phyloP scores from a whole-genome alignment of 2,113 vertebrate species.

The Peromyscus californicus region DNA sequence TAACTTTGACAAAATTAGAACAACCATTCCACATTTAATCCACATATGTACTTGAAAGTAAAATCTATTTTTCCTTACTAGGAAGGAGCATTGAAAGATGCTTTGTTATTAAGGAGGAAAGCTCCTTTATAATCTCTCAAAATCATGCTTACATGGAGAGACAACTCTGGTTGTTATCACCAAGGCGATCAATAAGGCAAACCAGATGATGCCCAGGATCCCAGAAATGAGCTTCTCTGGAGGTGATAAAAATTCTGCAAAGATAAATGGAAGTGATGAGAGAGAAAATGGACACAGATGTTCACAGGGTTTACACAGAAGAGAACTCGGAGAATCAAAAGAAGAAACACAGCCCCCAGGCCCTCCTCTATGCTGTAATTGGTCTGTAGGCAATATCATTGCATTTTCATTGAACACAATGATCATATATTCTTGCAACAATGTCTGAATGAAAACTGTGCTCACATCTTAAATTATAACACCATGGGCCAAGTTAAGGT shows the following conservation, averaged over 20 bases:
- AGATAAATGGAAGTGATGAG: not conserved
- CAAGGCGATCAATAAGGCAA: not conserved
- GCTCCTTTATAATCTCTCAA: not conserved
- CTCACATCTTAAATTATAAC: not conserved
- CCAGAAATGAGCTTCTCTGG: constrained; percentile 30
- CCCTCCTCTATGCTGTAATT: too few relatives aligned
- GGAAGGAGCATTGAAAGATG: not conserved
- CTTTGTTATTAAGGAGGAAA: not conserved
- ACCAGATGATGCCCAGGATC: not conserved
- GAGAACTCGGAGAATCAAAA: not conserved
- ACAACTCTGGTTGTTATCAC: not conserved
- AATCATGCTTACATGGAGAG: constrained; percentile 1
- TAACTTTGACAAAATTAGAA: not conserved
- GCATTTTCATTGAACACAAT: not conserved
- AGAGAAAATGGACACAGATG: not conserved
- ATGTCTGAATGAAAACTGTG: not conserved
- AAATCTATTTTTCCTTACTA: not conserved
- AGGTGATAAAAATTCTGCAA: not conserved
- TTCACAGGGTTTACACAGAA: not conserved
- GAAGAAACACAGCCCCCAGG: not conserved
- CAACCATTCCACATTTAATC: not conserved
- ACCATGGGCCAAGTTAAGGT: too few relatives aligned
- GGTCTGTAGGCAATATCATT: not conserved
- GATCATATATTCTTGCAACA: not conserved
- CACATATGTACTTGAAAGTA: not conserved